Percentiles rank a stretch among this genome's conserved stretches.
These are phyloP conservation scores for Ciconia stormi DNA, from an alignment of 2,113 vertebrate species.

Conservation along the genomic window DNA sequence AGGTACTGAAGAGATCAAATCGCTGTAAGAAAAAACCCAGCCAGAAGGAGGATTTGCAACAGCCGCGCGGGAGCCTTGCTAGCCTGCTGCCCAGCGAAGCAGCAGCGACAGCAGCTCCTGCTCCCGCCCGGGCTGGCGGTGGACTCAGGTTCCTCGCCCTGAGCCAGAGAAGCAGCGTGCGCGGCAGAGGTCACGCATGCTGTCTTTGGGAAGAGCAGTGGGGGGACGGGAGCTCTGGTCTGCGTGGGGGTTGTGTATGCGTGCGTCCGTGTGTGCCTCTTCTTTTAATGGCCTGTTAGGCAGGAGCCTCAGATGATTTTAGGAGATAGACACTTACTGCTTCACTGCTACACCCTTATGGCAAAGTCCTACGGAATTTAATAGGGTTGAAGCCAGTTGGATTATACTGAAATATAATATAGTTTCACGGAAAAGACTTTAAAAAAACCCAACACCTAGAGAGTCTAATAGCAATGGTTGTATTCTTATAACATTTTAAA, in stretches of 20 bases:
- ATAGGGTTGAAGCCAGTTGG: neutral
- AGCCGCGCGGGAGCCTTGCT: rapidly evolving
- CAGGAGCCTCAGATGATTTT: neutral
- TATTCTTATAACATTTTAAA: neutral
- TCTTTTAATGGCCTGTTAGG: neutral
- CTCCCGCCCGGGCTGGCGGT: neutral
- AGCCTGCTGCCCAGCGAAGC: neutral
- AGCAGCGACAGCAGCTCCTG: neutral
- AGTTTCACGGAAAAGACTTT: neutral
- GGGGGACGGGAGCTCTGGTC: neutral
- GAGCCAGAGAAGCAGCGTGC: neutral
- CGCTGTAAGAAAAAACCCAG: neutral
- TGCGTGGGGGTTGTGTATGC: rapidly evolving
- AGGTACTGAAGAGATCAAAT: neutral
- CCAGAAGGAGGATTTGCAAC: neutral
- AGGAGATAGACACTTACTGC: neutral
- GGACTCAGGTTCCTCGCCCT: constrained; percentile 51
- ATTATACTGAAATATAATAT: neutral
- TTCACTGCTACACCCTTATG: rapidly evolving
- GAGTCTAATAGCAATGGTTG: neutral
- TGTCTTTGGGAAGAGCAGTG: neutral
- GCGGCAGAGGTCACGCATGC: neutral
- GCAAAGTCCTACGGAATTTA: neutral
- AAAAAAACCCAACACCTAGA: neutral
- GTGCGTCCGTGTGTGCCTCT: neutral